phyloP scores from a whole-genome alignment of 2,113 vertebrate genomes.

The Morone chrysops region DNA sequence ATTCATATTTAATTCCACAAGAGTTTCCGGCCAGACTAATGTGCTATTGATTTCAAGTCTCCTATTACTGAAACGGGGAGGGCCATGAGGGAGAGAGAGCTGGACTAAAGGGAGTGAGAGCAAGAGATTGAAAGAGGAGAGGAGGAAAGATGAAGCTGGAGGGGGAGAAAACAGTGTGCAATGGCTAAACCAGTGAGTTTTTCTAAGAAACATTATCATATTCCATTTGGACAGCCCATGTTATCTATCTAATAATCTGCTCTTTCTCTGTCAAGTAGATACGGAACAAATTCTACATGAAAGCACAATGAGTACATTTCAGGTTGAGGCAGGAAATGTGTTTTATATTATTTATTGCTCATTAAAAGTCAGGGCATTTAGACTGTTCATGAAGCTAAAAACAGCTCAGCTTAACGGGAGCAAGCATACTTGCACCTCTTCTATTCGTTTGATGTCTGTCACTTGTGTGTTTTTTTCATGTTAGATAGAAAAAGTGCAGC shows the following conservation, averaged over 20 bases:
- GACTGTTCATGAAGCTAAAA: slow-evolving; percentile 17
- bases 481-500: slow-evolving; percentile 43
- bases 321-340: slow-evolving; percentile 29
- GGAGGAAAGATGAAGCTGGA: slow-evolving; percentile 58
- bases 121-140: slow-evolving; percentile 70
- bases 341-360: slow-evolving; percentile 50
- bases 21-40: slow-evolving; percentile 87
- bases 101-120: slow-evolving; percentile 69
- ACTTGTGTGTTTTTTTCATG: slow-evolving; percentile 39
- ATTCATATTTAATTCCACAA: slow-evolving; percentile 88
- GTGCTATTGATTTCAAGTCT: slow-evolving; percentile 88
- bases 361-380: slow-evolving; percentile 43
- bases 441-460: slow-evolving; percentile 44
- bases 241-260: slow-evolving; percentile 31
- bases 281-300: slow-evolving; percentile 31
- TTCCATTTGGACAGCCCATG: slow-evolving; percentile 13
- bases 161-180: slow-evolving; percentile 43
- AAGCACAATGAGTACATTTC: slow-evolving; percentile 24
- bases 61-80: slow-evolving; percentile 80
- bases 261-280: slow-evolving; percentile 24
- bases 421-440: slow-evolving; percentile 29
- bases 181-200: slow-evolving; percentile 37
- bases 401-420: slow-evolving; percentile 20
- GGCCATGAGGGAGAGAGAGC: slow-evolving; percentile 62
- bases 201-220: slow-evolving; percentile 53